Conservation (phyloP, 2,888 invertebrate genomes). For the Spodoptera exigua region DNA sequence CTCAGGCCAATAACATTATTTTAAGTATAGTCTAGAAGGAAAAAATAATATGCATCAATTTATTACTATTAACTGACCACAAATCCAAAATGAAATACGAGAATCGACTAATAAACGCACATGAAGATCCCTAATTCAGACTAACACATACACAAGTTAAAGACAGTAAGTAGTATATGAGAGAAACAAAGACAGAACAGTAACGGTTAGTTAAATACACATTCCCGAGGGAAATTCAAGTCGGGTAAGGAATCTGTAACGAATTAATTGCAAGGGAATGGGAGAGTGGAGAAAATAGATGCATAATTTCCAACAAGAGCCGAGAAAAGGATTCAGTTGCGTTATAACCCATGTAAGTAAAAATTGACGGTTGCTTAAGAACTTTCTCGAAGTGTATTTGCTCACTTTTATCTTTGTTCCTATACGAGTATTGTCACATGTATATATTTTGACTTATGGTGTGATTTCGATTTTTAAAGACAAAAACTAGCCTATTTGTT, state of each 20-base stretch:
- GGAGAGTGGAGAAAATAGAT: constrained; percentile 37
- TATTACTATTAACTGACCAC: too few species aligned
- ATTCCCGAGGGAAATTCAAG: constrained; percentile 58
- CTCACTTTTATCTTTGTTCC: too few species aligned
- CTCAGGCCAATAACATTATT: too few species aligned
- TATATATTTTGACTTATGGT: too few species aligned
- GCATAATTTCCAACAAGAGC: constrained; percentile 45
- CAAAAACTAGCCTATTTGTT: too few species aligned
- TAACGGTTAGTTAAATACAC: constrained; percentile 59
- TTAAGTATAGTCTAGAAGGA: too few species aligned
- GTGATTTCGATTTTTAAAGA: too few species aligned
- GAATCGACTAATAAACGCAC: not conserved
- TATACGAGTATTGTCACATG: too few species aligned
- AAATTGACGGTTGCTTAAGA: not conserved
- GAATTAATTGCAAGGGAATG: constrained; percentile 56
- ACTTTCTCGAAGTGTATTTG: not conserved
- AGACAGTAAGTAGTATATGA: constrained; percentile 13
- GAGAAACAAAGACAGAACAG: constrained; percentile 43
- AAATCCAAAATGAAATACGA: not conserved
- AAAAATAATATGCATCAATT: too few species aligned
- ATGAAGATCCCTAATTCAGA: not conserved
- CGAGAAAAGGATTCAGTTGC: constrained; percentile 19
- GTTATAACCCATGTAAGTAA: not conserved
- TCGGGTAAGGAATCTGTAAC: constrained; percentile 41
- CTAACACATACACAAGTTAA: constrained; percentile 13